Base-by-base conservation (phyloP, 2,888 invertebrate genomes). In the Dysmachus trigonus region DNA sequence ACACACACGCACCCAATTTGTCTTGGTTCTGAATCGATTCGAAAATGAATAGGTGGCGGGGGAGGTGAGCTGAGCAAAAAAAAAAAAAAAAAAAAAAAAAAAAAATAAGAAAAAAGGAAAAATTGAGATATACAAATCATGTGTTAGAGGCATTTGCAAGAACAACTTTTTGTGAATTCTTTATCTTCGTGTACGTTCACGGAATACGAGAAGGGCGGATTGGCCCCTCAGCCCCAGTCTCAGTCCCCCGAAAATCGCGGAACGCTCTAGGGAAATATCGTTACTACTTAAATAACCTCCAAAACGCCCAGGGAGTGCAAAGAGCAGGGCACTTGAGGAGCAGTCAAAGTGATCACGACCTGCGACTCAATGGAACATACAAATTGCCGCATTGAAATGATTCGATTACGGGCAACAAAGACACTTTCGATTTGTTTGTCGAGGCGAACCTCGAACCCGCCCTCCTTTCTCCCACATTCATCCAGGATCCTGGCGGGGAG, bases 351-450 rank as follows among this genome's bases (percentile, higher is more conserved):
- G 82, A 82, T 82, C 82, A 82, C 82, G 82, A 82, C 82, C 82
- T 62, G 82, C 71, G 62, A 82, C 71, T 82, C 82, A 82, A 82
- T 82, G 82, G 82, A 71, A 82, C 82, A 82, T 82, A 82, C 82
- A 82, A 82, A 82, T 82, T 82, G 82, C 82, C 82, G 82, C 82
- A 82, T 82, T 82, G 82, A 82, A 82, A 82, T 82, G 82, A 82
- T 82, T 82, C 82, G 82, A 82, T 82, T 82, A 82, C 62, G 71
- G 35, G 35, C 79, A 51, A 51, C 47, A 47, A 79, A 79, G 79
- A 79, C 47, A 47, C 51, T 79, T 79, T 47, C 79, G 79, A 79
- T 79, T 31, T 79, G 79, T 79, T 79, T 79, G 79, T 62, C 27
- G 22, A 27, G 62, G 62, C 18, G 27, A 76, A 76, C 76, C 35